Conservation (phyloP, 2,888 invertebrate genomes). For the Ecliptopera silaceata region DNA sequence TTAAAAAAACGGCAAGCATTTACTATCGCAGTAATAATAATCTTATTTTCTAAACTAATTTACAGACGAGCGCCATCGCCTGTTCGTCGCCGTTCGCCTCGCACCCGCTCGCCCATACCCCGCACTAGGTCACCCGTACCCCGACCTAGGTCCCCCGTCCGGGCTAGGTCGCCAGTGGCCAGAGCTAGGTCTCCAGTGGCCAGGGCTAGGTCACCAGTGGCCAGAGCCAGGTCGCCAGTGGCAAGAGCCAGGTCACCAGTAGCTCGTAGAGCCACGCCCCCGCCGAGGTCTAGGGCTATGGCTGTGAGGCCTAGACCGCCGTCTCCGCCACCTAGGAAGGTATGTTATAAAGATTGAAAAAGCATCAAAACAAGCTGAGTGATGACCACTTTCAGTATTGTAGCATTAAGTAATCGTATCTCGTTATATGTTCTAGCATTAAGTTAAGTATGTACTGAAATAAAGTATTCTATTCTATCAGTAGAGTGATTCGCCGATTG, state of each 20-base stretch:
- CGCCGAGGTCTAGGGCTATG: conserved; percentile 45
- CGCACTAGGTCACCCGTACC: conserved; percentile 21
- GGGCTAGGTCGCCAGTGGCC: conserved; percentile 5
- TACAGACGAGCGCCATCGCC: conserved; percentile 47
- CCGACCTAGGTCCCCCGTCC: conserved; percentile 3
- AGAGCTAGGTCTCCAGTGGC: conserved; percentile 3
- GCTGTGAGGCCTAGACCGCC: conserved; percentile 52
- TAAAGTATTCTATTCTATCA: too few relatives aligned
- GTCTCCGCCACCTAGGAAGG: conserved; percentile 63
- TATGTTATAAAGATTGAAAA: too few relatives aligned
- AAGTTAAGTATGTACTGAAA: too few relatives aligned
- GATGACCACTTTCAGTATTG: too few relatives aligned
- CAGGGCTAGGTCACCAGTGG: conserved; percentile 6
- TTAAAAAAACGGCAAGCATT: too few relatives aligned
- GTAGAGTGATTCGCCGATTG: too few relatives aligned
- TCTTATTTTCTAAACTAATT: too few relatives aligned
- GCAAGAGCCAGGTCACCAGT: conserved; percentile 11
- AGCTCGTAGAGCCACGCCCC: conserved; percentile 26
- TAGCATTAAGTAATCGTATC: too few relatives aligned
- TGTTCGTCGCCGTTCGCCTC: conserved; percentile 33
- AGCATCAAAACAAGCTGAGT: too few relatives aligned
- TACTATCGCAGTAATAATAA: too few relatives aligned
- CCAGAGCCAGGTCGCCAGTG: conserved; percentile 10
- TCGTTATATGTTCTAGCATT: too few relatives aligned
- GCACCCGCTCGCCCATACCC: conserved; percentile 27